Conservation (phyloP, 2,888 invertebrate species). For the Pycnomerus fuliginosus region DNA sequence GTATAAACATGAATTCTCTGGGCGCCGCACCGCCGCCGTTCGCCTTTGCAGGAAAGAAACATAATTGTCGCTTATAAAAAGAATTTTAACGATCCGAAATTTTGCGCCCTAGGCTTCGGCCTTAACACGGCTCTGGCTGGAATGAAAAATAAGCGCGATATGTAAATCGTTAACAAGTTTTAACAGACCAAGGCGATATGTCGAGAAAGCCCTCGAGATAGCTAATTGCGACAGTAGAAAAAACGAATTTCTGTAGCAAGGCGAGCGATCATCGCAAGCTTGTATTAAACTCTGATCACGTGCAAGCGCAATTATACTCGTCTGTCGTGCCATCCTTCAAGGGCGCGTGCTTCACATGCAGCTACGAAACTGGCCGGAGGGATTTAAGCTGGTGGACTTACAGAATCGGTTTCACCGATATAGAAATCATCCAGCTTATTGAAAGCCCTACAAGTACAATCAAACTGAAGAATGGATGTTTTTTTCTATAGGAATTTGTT, state of each 20-base stretch:
- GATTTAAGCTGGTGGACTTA: slow-evolving; percentile 6
- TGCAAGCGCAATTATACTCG: slow-evolving; percentile 45
- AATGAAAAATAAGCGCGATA: slow-evolving; percentile 5
- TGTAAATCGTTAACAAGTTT: slow-evolving; percentile 21
- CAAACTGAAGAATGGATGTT: slow-evolving; percentile 25
- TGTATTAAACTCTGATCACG: slow-evolving; percentile 44
- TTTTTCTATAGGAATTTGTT: no score
- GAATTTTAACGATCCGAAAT: no score
- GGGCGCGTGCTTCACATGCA: slow-evolving; percentile 44
- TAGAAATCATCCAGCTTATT: slow-evolving; percentile 19
- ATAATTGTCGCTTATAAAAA: no score
- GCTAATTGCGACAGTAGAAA: background rate
- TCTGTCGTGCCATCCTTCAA: slow-evolving; percentile 47
- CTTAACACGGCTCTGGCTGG: no score
- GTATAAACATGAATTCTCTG: no score
- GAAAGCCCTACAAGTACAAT: slow-evolving; percentile 24
- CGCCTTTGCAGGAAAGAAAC: no score
- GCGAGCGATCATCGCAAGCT: slow-evolving; percentile 30
- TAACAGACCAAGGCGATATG: slow-evolving; percentile 21
- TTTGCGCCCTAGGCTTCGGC: no score
- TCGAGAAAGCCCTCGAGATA: slow-evolving; percentile 16
- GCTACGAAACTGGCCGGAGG: slow-evolving; percentile 16
- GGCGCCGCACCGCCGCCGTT: no score
- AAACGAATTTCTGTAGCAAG: slow-evolving; percentile 6
- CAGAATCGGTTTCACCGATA: slow-evolving; percentile 3